Percentiles rank a stretch among this genome's conserved stretches.
Evolutionary conservation across 2,888 invertebrate genomes (phyloP).

Genomic region (Imbricaverruca yamaguchii): DNA sequence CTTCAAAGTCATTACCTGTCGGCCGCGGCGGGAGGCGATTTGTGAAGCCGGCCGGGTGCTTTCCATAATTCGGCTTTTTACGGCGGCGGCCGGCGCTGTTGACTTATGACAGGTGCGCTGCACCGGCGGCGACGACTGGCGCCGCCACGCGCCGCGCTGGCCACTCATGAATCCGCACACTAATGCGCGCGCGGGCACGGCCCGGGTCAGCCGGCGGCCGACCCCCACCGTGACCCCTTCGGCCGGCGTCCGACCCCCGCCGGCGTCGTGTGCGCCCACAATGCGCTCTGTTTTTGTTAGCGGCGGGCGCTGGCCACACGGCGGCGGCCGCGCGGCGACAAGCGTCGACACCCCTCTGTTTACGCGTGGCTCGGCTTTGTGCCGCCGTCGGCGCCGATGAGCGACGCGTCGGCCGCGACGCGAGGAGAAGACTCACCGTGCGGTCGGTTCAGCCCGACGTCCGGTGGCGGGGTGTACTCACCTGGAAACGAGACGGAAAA

Average conservation of each 20-base stretch:
- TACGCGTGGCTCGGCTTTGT: background rate
- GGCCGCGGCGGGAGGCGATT: constrained; percentile 10
- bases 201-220: background rate
- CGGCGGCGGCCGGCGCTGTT: background rate
- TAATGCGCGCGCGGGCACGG: background rate
- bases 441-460: background rate
- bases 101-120: background rate
- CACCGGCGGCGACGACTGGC: background rate
- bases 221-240: constrained; percentile 9
- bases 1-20: constrained; percentile 21
- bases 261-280: constrained; percentile 7
- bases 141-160: background rate
- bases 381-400: background rate
- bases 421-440: background rate
- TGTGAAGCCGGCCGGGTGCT: constrained; percentile 11
- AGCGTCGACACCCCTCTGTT: background rate
- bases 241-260: constrained; percentile 7
- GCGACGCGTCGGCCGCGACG: background rate
- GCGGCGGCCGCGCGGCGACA: background rate
- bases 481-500: background rate
- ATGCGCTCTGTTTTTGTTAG: constrained; percentile 14
- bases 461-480: background rate
- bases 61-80: constrained; percentile 22
- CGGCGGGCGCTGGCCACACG: constrained; percentile 8
- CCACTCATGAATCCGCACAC: background rate